These are phyloP conservation scores for Meriones unguiculatus DNA, from an alignment of 2,113 vertebrate genomes.

Conservation along the genomic window DNA sequence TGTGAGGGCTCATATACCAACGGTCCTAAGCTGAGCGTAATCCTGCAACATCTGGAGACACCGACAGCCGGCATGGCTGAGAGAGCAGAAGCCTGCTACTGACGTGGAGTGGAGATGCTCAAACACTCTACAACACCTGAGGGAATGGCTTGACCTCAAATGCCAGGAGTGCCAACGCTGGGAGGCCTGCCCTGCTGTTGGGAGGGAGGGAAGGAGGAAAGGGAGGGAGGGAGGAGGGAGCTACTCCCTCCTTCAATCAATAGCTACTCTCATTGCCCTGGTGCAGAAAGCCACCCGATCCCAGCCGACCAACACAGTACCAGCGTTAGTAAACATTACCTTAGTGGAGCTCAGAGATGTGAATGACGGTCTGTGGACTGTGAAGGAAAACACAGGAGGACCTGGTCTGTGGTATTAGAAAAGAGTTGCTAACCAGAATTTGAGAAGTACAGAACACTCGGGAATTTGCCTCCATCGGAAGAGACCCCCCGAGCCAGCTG, in stretches of 20 bases:
- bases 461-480: neutral
- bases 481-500: neutral
- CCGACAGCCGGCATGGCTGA: neutral
- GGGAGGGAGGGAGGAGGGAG: too few species aligned
- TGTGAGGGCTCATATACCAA: neutral
- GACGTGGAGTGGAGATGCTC: neutral
- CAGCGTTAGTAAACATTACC: neutral
- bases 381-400: neutral
- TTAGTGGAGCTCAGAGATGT: neutral
- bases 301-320: too few species aligned
- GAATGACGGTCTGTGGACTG: neutral
- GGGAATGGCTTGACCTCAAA: neutral
- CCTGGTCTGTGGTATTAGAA: neutral
- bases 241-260: neutral
- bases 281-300: neutral
- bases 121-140: neutral
- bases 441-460: neutral
- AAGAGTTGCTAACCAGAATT: neutral
- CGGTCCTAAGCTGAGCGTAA: neutral
- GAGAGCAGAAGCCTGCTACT: neutral
- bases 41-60: neutral
- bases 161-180: neutral
- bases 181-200: neutral
- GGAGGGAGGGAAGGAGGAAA: too few species aligned
- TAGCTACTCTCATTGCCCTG: neutral